A percentile compares a stretch with the other conserved stretches of the same genome.
Conservation (phyloP, 1,140 invertebrate genomes). For the Holcopasites calliopsidis region DNA sequence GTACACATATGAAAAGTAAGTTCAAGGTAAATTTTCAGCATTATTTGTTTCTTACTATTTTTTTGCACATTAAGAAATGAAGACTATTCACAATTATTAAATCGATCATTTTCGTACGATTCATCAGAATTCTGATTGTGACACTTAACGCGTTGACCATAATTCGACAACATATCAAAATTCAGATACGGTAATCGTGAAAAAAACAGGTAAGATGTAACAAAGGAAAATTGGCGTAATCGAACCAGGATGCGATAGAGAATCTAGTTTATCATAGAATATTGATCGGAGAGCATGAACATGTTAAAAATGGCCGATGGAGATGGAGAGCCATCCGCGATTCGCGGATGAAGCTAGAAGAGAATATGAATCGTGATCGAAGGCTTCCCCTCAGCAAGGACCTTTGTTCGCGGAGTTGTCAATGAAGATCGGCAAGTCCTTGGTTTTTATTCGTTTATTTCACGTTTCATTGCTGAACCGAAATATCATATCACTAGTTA, state of each 20-base stretch:
- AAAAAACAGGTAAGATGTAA: neutral
- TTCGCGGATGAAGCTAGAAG: neutral
- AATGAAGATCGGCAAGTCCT: slow-evolving; percentile 49
- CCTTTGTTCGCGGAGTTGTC: slow-evolving; percentile 49
- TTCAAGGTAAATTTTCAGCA: no score
- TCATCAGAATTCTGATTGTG: no score
- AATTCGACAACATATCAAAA: neutral
- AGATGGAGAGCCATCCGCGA: neutral
- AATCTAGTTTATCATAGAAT: no score
- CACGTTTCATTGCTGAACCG: slow-evolving; percentile 75
- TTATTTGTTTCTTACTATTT: no score
- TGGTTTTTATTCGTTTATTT: slow-evolving; percentile 66
- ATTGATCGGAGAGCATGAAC: neutral
- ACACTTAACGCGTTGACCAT: neutral
- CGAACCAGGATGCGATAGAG: neutral
- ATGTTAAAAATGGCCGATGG: no score
- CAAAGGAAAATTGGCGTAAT: neutral
- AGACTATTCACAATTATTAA: no score
- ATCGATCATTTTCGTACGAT: no score
- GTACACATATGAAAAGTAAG: no score
- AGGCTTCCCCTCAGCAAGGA: slow-evolving; percentile 73
- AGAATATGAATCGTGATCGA: slow-evolving; percentile 1
- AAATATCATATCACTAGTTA: slow-evolving; percentile 77
- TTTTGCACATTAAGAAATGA: no score
- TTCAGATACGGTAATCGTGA: neutral